Evolutionary conservation across 2,113 vertebrate genomes (phyloP).

Genomic region (Capreolus pygargus): DNA sequence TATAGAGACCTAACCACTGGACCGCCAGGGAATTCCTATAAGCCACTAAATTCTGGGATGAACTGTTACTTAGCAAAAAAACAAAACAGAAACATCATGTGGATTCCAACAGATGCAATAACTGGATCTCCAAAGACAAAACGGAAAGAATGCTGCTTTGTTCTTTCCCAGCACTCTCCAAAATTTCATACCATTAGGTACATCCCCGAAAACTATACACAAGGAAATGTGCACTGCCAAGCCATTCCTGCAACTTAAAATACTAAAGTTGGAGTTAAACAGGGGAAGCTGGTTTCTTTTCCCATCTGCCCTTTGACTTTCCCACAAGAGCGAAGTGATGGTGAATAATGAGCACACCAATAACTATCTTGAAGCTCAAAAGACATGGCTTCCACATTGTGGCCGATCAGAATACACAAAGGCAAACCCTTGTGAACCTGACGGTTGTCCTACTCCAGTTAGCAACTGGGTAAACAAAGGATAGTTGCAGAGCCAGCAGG

Average conservation of each 20-base stretch:
- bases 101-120: background rate
- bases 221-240: background rate
- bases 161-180: background rate
- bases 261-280: background rate
- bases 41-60: background rate
- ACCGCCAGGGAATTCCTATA: background rate
- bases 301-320: background rate
- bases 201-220: background rate
- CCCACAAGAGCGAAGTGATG: background rate
- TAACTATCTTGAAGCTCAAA: background rate
- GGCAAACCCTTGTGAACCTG: background rate
- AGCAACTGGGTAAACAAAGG: background rate
- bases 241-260: background rate
- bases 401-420: rapidly evolving
- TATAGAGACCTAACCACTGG: background rate
- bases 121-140: background rate
- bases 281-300: background rate
- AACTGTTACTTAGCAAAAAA: background rate
- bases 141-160: background rate
- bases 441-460: background rate
- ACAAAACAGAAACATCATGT: background rate
- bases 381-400: background rate
- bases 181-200: background rate
- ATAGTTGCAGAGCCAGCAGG: background rate
- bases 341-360: background rate